Evolutionary conservation across 2,888 invertebrate species (phyloP), one percentile per base, ranked within the genome.

Genomic region (Trisateles emortualis): DNA sequence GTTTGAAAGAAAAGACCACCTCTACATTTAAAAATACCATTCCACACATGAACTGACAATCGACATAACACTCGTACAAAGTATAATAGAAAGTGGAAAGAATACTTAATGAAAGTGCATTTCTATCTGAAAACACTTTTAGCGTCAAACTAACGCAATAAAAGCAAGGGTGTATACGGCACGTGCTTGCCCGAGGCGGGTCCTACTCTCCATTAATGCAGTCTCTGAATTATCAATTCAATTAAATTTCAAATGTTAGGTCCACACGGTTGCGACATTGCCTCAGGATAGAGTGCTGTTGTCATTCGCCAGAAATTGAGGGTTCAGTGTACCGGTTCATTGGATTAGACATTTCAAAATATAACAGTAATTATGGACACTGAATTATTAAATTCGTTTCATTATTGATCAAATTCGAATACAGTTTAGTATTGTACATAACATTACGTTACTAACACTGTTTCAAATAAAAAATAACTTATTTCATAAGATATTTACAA

Each of bases 161-260:
- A 72, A 74, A 76, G 66, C 51, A 52, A 51, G 45, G 51, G 60
- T 61, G 68, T 48, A 40, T 47, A 54, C 42, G 55, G 74, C 79
- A 84, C 84, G 86, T 83, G 86, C 70, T 59, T 32, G 84, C 79
- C 59, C 30, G 24, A 49, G 74, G 71, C 68, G 33, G 30, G 38
- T 42, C 43, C 46, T 40, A 52, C 57, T 51, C 54, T 36, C 49
- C 44, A 47, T 58, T 71, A 71, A 74, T 64, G 74, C 64, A 70
- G 42, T 54, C 63, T 61, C 39, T 46, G 35, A 73, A 73, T 64
- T 59, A 73, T 53, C 60, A 74, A 74, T 74, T 57, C 68, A 71
- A 74, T 71, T 71, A 71, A 74, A 64, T 71, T 74, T 68, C 74
- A 50, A 71, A 71, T 61, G 59, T 59, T 71, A 54, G 61, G 42